phyloP scores from a whole-genome alignment of 2,888 invertebrate genomes.

The Tetragonisca angustula region DNA sequence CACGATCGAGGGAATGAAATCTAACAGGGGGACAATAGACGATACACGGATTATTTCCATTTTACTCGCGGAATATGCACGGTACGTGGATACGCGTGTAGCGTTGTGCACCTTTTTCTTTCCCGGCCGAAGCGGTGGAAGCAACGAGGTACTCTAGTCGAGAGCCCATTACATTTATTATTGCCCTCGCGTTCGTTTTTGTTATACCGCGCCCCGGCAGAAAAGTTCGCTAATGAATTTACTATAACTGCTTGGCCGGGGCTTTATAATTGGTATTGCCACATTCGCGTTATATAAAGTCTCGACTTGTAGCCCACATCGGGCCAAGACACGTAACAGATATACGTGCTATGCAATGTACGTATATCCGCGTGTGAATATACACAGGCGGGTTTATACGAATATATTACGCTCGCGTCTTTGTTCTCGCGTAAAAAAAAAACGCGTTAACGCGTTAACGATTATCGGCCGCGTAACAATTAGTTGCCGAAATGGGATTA shows the following conservation, averaged over 20 bases:
- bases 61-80: constrained; percentile 1
- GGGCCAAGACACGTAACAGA: constrained; percentile 38
- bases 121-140: constrained; percentile 31
- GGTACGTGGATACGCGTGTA: not conserved
- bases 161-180: constrained; percentile 63
- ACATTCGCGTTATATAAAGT: constrained; percentile 57
- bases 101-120: constrained; percentile 19
- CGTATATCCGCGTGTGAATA: not conserved
- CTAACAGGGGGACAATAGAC: constrained; percentile 14
- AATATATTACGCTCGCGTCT: not conserved
- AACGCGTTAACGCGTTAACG: constrained; percentile 1
- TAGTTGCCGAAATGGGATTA: constrained; percentile 46
- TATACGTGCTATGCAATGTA: not conserved
- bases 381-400: not conserved
- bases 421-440: constrained; percentile 31
- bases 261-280: constrained; percentile 60
- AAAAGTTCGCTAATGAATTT: constrained; percentile 62
- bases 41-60: constrained; percentile 19
- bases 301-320: constrained; percentile 15
- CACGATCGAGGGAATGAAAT: constrained; percentile 25
- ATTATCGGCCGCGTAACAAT: constrained; percentile 35
- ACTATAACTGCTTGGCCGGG: constrained; percentile 55
- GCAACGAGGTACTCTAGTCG: constrained; percentile 45
- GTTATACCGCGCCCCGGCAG: constrained; percentile 30
- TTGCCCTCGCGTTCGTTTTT: constrained; percentile 51